Conservation (phyloP, 2,888 invertebrate genomes). For the Brachylomia viminalis region DNA sequence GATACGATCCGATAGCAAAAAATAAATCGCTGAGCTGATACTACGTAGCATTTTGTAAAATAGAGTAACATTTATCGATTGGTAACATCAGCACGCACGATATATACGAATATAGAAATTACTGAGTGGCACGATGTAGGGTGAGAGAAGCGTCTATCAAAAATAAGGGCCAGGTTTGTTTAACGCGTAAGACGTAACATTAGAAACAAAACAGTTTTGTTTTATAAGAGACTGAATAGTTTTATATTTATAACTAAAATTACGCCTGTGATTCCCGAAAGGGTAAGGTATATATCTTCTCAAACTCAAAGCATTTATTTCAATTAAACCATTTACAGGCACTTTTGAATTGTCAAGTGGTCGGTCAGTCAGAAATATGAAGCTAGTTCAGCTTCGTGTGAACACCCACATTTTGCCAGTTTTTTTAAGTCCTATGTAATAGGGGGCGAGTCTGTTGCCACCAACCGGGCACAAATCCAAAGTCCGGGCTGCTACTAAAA, state of each 20-base stretch:
- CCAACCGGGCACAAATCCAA: neutral
- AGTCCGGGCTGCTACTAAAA: neutral
- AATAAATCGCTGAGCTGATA: neutral
- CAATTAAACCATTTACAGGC: no score
- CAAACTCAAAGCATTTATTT: no score
- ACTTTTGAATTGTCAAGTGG: no score
- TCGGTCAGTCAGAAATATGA: no score
- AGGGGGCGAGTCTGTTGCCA: neutral
- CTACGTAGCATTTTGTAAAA: constrained; percentile 11
- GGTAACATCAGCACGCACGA: constrained; percentile 71
- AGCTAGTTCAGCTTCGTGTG: no score
- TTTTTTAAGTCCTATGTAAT: neutral
- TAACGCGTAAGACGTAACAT: constrained; percentile 39
- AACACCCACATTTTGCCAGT: neutral
- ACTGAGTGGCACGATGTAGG: constrained; percentile 64
- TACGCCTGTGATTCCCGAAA: neutral
- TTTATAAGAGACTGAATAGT: neutral
- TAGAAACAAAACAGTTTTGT: neutral
- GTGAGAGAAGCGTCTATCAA: constrained; percentile 71
- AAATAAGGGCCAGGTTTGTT: constrained; percentile 65
- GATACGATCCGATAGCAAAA: no score
- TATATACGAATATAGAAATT: constrained; percentile 68
- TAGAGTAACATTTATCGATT: constrained; percentile 40
- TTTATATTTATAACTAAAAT: neutral
- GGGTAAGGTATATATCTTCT: neutral